Evolutionary conservation across 2,888 invertebrate genomes (phyloP), one percentile per base, ranked within the genome.

Genomic region (Trachelus stipa): DNA sequence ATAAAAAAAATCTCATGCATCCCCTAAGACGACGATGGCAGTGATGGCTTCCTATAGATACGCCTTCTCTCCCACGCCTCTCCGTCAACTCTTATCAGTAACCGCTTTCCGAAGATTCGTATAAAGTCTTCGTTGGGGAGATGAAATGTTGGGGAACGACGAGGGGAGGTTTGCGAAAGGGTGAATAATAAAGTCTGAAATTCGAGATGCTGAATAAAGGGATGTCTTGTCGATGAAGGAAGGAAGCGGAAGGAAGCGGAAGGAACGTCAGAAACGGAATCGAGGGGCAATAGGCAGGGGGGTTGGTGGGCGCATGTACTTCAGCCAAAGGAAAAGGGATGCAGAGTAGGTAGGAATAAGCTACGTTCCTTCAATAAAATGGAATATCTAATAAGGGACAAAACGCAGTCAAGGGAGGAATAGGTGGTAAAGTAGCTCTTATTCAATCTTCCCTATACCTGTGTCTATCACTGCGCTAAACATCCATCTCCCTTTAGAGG

Each of bases 151-250:
- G 71, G 12, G 31, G 71, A 12, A 71, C 6, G 34, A 34, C 15
- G 71, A 11, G 71, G 4, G 12, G 76, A 84, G 82, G 82, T 82
- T 87, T 86, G 88, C 84, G 87, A 88, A 88, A 90, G 87, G 87
- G 88, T 90, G 91, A 91, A 91, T 90, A 90, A 91, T 90, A 90
- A 90, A 87, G 88, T 90, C 89, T 88, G 88, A 89, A 91, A 89
- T 89, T 90, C 88, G 88, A 90, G 87, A 89, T 85, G 89, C 85
- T 87, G 88, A 90, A 90, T 90, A 88, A 90, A 90, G 88, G 86
- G 89, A 89, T 87, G 88, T 88, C 88, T 87, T 85, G 86, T 86
- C 84, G 87, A 75, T 75, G 79, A 76, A 79, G 77, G 75, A 79
- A 77, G 85, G 83, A 85, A 83, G 80, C 80, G 83, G 77, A 71